A percentile compares a stretch with the other conserved stretches of the same genome.
phyloP scores from a whole-genome alignment of 2,888 invertebrate species.

The Buathra laborator region DNA sequence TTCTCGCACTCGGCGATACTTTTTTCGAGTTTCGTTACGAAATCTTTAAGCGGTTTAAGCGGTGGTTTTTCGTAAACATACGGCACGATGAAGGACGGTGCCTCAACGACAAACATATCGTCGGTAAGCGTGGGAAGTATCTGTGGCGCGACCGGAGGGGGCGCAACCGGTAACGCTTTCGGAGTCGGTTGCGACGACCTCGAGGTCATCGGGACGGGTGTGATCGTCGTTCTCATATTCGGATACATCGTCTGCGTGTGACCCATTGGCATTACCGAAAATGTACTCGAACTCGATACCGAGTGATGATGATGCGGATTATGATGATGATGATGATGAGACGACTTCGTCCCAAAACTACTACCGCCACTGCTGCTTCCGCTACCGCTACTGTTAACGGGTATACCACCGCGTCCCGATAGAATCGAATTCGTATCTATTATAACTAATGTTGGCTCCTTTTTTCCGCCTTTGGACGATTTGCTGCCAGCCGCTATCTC shows the following conservation, averaged over 20 bases:
- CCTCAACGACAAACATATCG: slow-evolving; percentile 97
- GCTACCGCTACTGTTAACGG: slow-evolving; percentile 82
- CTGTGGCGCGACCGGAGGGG: slow-evolving; percentile 81
- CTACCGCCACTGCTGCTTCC: slow-evolving; percentile 61
- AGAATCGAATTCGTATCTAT: slow-evolving; percentile 92
- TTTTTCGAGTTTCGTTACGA: slow-evolving; percentile 88
- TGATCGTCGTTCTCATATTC: slow-evolving; percentile 87
- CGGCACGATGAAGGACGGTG: slow-evolving; percentile 96
- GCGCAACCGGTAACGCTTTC: slow-evolving; percentile 77
- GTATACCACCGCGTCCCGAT: slow-evolving; percentile 88
- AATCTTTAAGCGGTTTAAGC: slow-evolving; percentile 91
- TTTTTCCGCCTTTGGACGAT: slow-evolving; percentile 86
- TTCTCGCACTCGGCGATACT: slow-evolving; percentile 88
- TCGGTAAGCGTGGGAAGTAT: slow-evolving; percentile 94
- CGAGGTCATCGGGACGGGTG: slow-evolving; percentile 86
- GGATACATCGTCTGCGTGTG: slow-evolving; percentile 89
- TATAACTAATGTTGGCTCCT: slow-evolving; percentile 92
- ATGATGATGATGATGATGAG: slow-evolving; percentile 74
- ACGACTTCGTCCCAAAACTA: slow-evolving; percentile 49
- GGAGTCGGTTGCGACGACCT: slow-evolving; percentile 78
- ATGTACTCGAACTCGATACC: slow-evolving; percentile 81
- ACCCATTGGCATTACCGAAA: slow-evolving; percentile 86
- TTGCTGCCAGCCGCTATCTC: slow-evolving; percentile 89
- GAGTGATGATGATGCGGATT: slow-evolving; percentile 72
- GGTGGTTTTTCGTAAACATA: slow-evolving; percentile 97